Evolutionary conservation across 2,888 invertebrate species (phyloP).

Genomic region (Lathronympha strigana): DNA sequence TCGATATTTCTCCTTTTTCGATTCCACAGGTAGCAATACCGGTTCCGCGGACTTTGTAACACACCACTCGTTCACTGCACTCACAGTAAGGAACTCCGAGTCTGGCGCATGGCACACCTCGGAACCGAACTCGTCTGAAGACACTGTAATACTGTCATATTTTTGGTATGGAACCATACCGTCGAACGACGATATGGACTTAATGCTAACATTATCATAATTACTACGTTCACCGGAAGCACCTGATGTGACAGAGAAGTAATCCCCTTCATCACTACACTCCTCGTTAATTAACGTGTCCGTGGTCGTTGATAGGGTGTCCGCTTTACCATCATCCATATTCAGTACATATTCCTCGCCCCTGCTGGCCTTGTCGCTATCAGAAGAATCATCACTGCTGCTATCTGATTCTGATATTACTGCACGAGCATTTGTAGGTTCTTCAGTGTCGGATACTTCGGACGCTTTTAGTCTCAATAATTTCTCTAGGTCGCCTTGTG

Average conservation of each 20-base stretch:
- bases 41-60: conserved; percentile 74
- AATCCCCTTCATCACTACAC: conserved; percentile 70
- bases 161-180: conserved; percentile 81
- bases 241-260: conserved; percentile 65
- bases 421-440: conserved; percentile 52
- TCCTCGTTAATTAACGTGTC: conserved; percentile 78
- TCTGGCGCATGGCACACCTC: conserved; percentile 79
- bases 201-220: conserved; percentile 81
- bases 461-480: conserved; percentile 73
- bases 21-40: conserved; percentile 74
- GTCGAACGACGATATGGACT: conserved; percentile 78
- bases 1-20: conserved; percentile 82
- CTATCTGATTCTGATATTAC: conserved; percentile 52
- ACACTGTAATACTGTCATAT: conserved; percentile 80
- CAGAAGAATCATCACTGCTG: conserved; percentile 64
- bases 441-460: conserved; percentile 72
- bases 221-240: conserved; percentile 72
- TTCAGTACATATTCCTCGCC: conserved; percentile 71
- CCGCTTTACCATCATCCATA: conserved; percentile 68
- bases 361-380: conserved; percentile 63
- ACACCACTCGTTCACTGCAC: conserved; percentile 83
- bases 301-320: conserved; percentile 74
- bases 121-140: conserved; percentile 80
- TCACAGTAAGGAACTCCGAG: conserved; percentile 77
- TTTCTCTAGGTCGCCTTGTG: conserved; percentile 76